A percentile compares a stretch with the other conserved stretches of the same genome.
Evolutionary conservation across 1,140 invertebrate species (phyloP).

Genomic region (Scaptomyza graminum): DNA sequence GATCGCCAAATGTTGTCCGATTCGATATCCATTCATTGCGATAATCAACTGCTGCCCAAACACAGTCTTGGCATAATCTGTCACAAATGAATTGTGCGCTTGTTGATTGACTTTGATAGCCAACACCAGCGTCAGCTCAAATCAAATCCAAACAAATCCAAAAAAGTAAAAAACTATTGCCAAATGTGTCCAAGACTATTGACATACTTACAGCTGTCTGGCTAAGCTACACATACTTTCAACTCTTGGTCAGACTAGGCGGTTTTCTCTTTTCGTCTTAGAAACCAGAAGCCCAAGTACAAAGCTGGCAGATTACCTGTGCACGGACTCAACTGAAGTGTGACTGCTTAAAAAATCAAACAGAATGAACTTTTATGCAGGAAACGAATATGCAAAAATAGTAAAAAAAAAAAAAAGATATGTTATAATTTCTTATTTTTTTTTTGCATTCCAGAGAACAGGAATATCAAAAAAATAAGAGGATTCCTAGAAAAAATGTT

Average conservation of each 20-base stretch:
- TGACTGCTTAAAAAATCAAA: too few relatives aligned
- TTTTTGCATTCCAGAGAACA: too few relatives aligned
- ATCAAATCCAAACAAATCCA: slow-evolving; percentile 51
- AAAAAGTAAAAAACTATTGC: slow-evolving; percentile 34
- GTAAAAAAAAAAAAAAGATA: too few relatives aligned
- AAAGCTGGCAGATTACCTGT: too few relatives aligned
- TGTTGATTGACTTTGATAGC: slow-evolving; percentile 69
- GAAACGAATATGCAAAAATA: too few relatives aligned
- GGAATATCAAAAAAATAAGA: too few relatives aligned
- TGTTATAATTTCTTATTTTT: too few relatives aligned
- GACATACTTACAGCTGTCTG: slow-evolving; percentile 24
- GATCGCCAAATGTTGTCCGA: slow-evolving; percentile 17
- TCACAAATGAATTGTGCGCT: slow-evolving; percentile 66
- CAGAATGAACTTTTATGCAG: too few relatives aligned
- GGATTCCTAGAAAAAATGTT: too few relatives aligned
- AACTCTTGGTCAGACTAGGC: slow-evolving; percentile 39
- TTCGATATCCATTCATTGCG: slow-evolving; percentile 21
- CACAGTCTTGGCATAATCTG: slow-evolving; percentile 74
- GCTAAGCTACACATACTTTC: slow-evolving; percentile 9
- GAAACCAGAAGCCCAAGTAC: too few relatives aligned
- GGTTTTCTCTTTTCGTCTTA: slow-evolving; percentile 57
- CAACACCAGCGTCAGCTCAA: slow-evolving; percentile 61
- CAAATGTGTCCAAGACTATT: slow-evolving; percentile 52
- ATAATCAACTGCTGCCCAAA: slow-evolving; percentile 35
- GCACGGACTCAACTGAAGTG: too few relatives aligned